Conservation (phyloP, 2,888 invertebrate species). For the Drosophila pseudotalamancana region DNA sequence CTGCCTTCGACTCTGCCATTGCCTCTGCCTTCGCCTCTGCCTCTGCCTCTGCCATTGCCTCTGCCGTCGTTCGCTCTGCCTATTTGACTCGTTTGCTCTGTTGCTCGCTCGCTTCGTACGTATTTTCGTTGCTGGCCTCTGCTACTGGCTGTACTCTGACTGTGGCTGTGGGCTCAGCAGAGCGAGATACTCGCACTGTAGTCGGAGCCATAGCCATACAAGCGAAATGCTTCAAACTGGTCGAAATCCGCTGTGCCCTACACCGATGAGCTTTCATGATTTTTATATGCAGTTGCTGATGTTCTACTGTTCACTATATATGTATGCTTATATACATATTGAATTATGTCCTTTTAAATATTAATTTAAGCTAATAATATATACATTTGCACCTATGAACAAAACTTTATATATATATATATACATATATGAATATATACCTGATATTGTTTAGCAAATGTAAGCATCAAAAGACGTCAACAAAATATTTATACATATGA, state of each 20-base stretch:
- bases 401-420: too few relatives aligned
- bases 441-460: too few relatives aligned
- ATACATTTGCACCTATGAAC: too few relatives aligned
- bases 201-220: conserved; percentile 45
- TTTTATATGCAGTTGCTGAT: conserved; percentile 5
- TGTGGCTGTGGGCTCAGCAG: conserved; percentile 51
- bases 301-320: background rate
- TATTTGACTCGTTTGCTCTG: conserved; percentile 37
- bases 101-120: conserved; percentile 42
- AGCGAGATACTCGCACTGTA: conserved; percentile 51
- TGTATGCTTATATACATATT: background rate
- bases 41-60: conserved; percentile 27
- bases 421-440: too few relatives aligned
- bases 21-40: conserved; percentile 14
- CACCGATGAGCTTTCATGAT: conserved; percentile 24
- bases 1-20: background rate
- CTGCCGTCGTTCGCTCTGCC: conserved; percentile 49
- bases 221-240: conserved; percentile 47
- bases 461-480: too few relatives aligned
- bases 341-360: background rate
- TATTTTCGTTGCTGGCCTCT: conserved; percentile 52
- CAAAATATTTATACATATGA: background rate
- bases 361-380: too few relatives aligned
- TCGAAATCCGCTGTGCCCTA: conserved; percentile 47
- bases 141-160: conserved; percentile 58